These are phyloP conservation scores for Troilus luridus DNA, from an alignment of 2,888 invertebrate species.

Conservation along the genomic window DNA sequence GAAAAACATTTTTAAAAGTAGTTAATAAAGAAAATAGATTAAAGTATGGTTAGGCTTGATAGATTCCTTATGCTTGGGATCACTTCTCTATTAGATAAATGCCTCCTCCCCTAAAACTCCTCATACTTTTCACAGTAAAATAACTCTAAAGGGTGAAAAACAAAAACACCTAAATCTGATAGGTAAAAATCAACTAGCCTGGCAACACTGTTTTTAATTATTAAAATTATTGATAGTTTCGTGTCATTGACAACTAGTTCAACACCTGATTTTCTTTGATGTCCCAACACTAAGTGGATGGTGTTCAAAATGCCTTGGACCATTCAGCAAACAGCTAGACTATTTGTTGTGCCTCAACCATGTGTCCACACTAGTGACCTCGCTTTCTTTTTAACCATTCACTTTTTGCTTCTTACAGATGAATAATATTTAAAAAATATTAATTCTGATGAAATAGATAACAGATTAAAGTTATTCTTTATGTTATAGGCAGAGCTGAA, in stretches of 20 bases:
- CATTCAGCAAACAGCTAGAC: not conserved
- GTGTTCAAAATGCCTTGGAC: not conserved
- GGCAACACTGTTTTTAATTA: no score
- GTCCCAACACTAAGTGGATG: not conserved
- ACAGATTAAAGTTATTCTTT: not conserved
- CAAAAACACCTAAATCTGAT: no score
- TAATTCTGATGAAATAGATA: not conserved
- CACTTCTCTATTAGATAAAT: no score
- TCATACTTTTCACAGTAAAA: no score
- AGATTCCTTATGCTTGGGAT: no score
- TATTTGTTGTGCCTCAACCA: not conserved
- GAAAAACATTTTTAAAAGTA: no score
- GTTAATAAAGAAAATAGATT: no score
- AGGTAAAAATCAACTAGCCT: no score
- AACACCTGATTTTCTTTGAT: not conserved
- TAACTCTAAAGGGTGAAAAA: no score
- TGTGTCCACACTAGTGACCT: not conserved
- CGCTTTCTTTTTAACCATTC: not conserved
- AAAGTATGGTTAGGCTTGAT: no score
- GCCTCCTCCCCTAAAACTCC: no score
- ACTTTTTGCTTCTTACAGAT: not conserved
- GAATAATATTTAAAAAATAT: not conserved
- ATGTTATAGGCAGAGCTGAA: slow-evolving; percentile 47
- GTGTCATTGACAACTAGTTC: not conserved
- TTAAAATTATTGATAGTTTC: no score